Evolutionary conservation across 2,888 invertebrate genomes (phyloP).

Genomic region (Cosmia trapezina): DNA sequence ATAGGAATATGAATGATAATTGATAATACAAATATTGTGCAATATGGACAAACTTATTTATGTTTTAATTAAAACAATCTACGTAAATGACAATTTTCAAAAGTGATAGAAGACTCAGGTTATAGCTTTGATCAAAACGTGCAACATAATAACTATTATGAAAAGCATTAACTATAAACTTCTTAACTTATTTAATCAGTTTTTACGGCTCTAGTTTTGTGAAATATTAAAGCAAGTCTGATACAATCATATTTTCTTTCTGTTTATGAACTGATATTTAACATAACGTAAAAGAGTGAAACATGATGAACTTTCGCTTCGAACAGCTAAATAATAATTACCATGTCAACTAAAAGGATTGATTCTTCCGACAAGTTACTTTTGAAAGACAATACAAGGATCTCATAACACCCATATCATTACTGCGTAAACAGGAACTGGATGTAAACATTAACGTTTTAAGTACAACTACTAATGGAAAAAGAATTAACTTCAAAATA

Average conservation of each 20-base stretch:
- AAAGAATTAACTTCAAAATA: slow-evolving; percentile 39
- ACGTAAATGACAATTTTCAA: background rate
- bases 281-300: background rate
- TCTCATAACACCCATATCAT: slow-evolving; percentile 15
- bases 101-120: background rate
- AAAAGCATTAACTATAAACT: background rate
- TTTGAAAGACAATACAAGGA: slow-evolving; percentile 33
- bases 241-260: background rate
- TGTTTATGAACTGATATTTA: slow-evolving; percentile 4
- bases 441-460: slow-evolving; percentile 6
- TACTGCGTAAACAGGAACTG: slow-evolving; percentile 43
- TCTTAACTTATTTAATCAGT: background rate
- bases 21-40: background rate
- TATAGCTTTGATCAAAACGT: background rate
- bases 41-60: background rate
- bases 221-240: background rate
- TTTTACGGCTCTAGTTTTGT: background rate
- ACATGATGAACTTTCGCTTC: background rate
- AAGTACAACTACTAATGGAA: slow-evolving; percentile 34
- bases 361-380: slow-evolving; percentile 11
- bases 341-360: slow-evolving; percentile 7
- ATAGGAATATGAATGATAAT: background rate
- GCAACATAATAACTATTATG: too few species aligned
- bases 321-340: slow-evolving; percentile 11
- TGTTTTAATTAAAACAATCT: background rate